These are phyloP conservation scores for Natator depressus DNA, from an alignment of 2,113 vertebrate genomes.

Conservation along the genomic window DNA sequence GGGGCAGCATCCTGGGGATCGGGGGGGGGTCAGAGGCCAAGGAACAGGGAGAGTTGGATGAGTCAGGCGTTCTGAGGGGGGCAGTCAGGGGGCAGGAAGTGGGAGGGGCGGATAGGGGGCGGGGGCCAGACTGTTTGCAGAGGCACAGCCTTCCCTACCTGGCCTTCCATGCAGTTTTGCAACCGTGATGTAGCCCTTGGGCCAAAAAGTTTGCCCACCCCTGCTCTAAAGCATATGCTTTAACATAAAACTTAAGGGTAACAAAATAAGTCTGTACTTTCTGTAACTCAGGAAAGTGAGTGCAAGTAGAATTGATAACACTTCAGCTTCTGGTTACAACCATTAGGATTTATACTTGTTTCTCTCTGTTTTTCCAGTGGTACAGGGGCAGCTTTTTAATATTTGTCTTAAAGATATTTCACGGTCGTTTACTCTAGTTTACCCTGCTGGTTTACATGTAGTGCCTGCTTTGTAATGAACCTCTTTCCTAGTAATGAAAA, in stretches of 20 bases:
- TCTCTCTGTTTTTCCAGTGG: neutral
- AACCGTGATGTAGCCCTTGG: too few relatives aligned
- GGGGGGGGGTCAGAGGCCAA: too few relatives aligned
- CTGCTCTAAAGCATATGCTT: neutral
- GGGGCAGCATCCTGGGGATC: too few relatives aligned
- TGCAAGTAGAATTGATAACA: neutral
- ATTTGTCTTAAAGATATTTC: neutral
- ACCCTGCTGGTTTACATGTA: neutral
- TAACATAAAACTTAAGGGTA: neutral
- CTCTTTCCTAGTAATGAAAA: neutral
- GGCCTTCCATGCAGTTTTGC: too few relatives aligned
- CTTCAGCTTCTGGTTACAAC: neutral
- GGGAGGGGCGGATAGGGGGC: too few relatives aligned
- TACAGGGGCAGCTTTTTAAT: neutral
- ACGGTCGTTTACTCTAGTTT: neutral
- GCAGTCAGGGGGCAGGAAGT: too few relatives aligned
- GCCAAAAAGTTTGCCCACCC: too few relatives aligned
- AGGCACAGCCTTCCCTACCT: too few relatives aligned
- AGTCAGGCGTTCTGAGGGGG: too few relatives aligned
- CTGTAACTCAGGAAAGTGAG: neutral
- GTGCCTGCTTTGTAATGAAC: neutral
- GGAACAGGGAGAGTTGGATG: too few relatives aligned
- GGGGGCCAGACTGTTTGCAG: too few relatives aligned
- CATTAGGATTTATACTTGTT: neutral
- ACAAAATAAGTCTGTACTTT: neutral